Conservation (phyloP, 2,888 invertebrate genomes). For the Drosophila macrothrix region DNA sequence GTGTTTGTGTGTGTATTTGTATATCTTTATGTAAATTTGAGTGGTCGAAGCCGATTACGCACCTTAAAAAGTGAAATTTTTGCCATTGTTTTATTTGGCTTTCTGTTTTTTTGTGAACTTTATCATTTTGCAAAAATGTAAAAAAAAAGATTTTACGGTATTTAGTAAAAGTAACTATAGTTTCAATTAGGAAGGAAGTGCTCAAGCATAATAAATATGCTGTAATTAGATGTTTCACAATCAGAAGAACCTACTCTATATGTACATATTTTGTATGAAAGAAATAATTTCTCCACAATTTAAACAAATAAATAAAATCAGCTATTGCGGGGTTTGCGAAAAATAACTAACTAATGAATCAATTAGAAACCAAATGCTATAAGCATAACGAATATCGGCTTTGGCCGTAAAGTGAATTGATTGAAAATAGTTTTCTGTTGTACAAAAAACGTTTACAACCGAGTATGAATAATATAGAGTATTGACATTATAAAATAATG, state of each 20-base stretch:
- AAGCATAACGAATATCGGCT: background rate
- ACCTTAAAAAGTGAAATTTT: conserved; percentile 82
- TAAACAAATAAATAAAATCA: conserved; percentile 2
- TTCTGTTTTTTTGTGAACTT: conserved; percentile 35
- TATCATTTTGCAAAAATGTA: conserved; percentile 25
- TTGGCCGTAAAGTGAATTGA: background rate
- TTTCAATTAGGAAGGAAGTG: background rate
- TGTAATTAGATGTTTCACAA: background rate
- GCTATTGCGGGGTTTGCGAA: too few species aligned
- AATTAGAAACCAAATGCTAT: background rate
- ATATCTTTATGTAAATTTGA: conserved; percentile 51
- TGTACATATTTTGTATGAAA: background rate
- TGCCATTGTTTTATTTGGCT: conserved; percentile 58
- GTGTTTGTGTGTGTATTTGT: background rate
- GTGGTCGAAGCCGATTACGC: conserved; percentile 70
- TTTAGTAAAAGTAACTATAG: background rate
- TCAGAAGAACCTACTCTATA: background rate
- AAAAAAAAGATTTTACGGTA: conserved; percentile 8
- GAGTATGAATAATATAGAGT: background rate
- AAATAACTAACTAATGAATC: too few species aligned
- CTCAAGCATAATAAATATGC: background rate
- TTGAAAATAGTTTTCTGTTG: background rate
- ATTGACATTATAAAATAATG: background rate
- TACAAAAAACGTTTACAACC: background rate
- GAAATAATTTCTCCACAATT: background rate